Evolutionary conservation across 1,140 invertebrate genomes (phyloP), one percentile per base, ranked within the genome.

Genomic region (Cotesia glomerata): DNA sequence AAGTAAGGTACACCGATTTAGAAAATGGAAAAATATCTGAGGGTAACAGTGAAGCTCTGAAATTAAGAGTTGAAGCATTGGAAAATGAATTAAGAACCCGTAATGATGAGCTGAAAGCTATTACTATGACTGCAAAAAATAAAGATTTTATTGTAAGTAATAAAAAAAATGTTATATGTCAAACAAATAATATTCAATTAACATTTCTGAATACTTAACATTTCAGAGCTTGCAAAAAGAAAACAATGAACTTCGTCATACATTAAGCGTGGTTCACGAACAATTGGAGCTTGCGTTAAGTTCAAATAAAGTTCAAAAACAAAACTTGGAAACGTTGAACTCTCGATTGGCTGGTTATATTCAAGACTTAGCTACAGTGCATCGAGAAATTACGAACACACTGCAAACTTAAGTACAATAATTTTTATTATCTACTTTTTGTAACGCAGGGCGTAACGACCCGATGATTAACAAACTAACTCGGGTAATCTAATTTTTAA

Each of bases 301-400:
- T 71, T 91, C 93, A 14, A 94, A 96, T 81, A 95, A 96, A 85
- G 92, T 93, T 58, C 95, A 96, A 84, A 90, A 92, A 77, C 91
- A 95, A 80, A 94, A 97, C 74, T 89, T 97, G 71, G 91, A 96
- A 76, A 94, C 93, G 52, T 86, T 97, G 56, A 96, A 96, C 85
- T 89, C 92, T 72, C 92, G 95, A 86, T 87, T 98, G 74, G 93
- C 93, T 64, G 89, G 91, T 56, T 93, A 95, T 80, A 92, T 98
- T 74, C 93, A 95, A 81, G 95, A 97, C 85, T 88, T 97, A 81
- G 92, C 92, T 72, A 91, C 91, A 73, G 93, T 96, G 83, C 94
- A 95, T 86, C 91, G 92, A 85, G 94, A 95, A 90, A 92, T 96
- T 75, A 91, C 90, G 79, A 92, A 92, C 63, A 92, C 93, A 77